These are phyloP conservation scores for Ferrisia virgata DNA, from an alignment of 2,888 invertebrate species.

Conservation along the genomic window DNA sequence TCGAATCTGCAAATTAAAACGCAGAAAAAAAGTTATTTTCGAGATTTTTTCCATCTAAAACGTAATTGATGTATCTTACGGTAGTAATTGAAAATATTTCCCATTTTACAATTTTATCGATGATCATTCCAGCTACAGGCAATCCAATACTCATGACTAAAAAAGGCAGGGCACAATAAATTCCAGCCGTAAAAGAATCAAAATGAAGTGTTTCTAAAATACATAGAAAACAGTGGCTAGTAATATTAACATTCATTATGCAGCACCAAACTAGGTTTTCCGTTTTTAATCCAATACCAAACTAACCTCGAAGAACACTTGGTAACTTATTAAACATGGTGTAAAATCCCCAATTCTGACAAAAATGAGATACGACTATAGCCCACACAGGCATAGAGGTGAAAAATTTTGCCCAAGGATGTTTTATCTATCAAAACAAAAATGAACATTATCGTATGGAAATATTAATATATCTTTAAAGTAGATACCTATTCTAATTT, in stretches of 20 bases:
- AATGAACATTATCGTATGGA: background rate
- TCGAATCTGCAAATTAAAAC: slow-evolving; percentile 56
- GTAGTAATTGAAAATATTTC: slow-evolving; percentile 69
- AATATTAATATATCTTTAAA: background rate
- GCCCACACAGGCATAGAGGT: slow-evolving; percentile 78
- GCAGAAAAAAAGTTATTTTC: too few species aligned
- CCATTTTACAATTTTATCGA: slow-evolving; percentile 71
- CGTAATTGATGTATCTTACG: slow-evolving; percentile 54
- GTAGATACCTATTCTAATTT: too few species aligned
- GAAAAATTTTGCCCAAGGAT: slow-evolving; percentile 73
- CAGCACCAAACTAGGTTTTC: too few species aligned
- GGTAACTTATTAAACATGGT: slow-evolving; percentile 79
- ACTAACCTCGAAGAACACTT: slow-evolving; percentile 72
- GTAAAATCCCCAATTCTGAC: slow-evolving; percentile 86
- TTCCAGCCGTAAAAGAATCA: slow-evolving; percentile 74
- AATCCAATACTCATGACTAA: slow-evolving; percentile 80
- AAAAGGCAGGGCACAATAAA: slow-evolving; percentile 82
- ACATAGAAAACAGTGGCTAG: too few species aligned
- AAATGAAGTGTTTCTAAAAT: slow-evolving; percentile 70
- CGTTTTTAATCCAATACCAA: background rate
- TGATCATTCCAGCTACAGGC: slow-evolving; percentile 75
- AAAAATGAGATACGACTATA: slow-evolving; percentile 75
- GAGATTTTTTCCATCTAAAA: too few species aligned
- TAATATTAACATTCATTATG: too few species aligned
- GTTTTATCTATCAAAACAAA: background rate